Conservation (phyloP, 2,113 vertebrate genomes). For the Bubo blakistoni region DNA sequence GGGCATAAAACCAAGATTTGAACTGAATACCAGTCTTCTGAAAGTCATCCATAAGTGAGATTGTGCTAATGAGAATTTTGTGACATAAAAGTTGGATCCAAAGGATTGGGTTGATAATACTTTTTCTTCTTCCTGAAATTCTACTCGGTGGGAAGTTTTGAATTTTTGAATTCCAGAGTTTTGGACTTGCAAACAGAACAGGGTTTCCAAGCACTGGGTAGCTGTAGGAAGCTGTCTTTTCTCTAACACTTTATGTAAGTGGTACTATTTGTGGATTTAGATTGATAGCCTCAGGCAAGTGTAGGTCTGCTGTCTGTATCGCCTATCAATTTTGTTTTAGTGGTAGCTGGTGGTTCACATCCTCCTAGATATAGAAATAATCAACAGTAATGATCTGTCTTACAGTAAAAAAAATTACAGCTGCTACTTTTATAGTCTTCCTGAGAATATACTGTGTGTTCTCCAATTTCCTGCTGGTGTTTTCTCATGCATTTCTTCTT, state of each 20-base stretch:
- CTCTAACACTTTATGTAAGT: background rate
- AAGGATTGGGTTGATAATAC: background rate
- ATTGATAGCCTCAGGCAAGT: background rate
- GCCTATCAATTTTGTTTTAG: background rate
- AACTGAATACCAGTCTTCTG: background rate
- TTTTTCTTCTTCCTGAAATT: background rate
- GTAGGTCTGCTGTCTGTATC: background rate
- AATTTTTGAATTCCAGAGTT: background rate
- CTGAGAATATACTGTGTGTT: background rate
- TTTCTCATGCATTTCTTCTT: background rate
- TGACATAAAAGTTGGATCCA: background rate
- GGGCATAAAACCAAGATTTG: background rate
- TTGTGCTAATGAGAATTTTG: background rate
- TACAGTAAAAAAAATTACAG: background rate
- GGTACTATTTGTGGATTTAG: background rate
- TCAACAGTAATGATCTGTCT: background rate
- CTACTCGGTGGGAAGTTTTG: background rate
- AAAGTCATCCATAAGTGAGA: background rate
- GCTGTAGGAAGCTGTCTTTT: background rate
- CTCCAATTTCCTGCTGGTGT: background rate
- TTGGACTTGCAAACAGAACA: background rate
- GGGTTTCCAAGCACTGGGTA: background rate
- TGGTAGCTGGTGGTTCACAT: background rate
- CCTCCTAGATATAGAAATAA: background rate
- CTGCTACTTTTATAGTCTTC: background rate